phyloP scores from a whole-genome alignment of 2,888 invertebrate genomes.

The Cryptocheilus praepositus region DNA sequence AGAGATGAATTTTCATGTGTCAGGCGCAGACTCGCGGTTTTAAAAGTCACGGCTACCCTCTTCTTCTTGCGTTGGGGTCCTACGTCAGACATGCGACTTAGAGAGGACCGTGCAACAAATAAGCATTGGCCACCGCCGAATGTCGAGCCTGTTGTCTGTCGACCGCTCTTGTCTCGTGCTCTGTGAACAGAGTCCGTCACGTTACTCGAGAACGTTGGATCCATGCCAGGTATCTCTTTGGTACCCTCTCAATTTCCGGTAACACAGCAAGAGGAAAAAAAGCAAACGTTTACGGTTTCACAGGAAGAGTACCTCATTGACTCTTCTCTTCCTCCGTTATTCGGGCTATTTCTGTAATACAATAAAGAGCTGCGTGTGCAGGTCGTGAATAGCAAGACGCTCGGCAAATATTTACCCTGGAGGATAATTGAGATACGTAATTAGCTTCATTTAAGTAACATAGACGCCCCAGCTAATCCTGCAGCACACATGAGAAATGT shows the following conservation, averaged over 20 bases:
- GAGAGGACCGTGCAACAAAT: slow-evolving; percentile 6
- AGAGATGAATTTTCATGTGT: not conserved
- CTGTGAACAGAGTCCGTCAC: slow-evolving; percentile 40
- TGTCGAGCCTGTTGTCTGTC: slow-evolving; percentile 35
- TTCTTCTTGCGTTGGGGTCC: slow-evolving; percentile 10
- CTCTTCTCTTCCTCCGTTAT: no score
- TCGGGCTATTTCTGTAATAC: no score
- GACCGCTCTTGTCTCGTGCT: slow-evolving; percentile 22
- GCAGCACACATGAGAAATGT: no score
- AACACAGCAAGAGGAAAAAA: slow-evolving; percentile 24
- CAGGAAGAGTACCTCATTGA: no score
- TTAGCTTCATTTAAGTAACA: no score
- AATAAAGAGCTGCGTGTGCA: no score
- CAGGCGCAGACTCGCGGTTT: not conserved
- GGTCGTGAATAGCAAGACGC: no score
- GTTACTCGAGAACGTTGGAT: slow-evolving; percentile 47
- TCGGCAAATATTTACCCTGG: slow-evolving; percentile 10
- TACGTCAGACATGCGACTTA: not conserved
- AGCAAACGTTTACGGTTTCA: no score
- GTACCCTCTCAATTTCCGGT: slow-evolving; percentile 61
- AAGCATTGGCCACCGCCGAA: slow-evolving; percentile 32
- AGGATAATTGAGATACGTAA: no score
- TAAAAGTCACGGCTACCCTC: not conserved
- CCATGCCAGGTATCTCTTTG: slow-evolving; percentile 51
- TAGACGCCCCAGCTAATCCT: no score